Evolutionary conservation across 1,140 invertebrate species (phyloP), one percentile per base, ranked within the genome.

Genomic region (Carcinoscorpius rotundicauda): DNA sequence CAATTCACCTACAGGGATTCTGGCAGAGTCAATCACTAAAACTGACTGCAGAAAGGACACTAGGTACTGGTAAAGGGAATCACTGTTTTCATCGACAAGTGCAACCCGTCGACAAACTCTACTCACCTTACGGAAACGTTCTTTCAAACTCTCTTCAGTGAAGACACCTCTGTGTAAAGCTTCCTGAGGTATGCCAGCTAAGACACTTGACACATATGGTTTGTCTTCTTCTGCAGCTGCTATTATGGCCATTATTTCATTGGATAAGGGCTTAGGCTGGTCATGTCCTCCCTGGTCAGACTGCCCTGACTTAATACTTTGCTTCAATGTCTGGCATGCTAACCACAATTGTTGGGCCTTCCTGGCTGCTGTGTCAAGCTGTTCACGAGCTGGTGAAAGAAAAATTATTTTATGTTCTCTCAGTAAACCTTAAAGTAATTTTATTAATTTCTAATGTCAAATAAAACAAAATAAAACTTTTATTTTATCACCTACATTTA

Each of bases 311-410:
- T 29, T 29, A 29, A 29, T 29, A 29, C 29, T 29, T 29, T 29
- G 29, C 29, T 29, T 29, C 66, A 63, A 59, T 86, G 80, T 84
- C 73, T 95, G 89, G 74, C 90, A 94, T 6, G 93, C 88, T 64
- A 90, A 83, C 95, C 94, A 98, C 68, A 97, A 81, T 52, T 89
- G 83, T 75, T 95, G 91, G 4, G 91, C 86, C 69, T 89, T 84
- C 64, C 86, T 84, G 0, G 87, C 85, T 66, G 84, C 82, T 71
- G 85, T 86, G 71, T 97, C 93, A 50, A 85, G 82, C 48, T 86
- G 84, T 57, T 88, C 84, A 52, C 90, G 84, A 58, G 81, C 90
- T 92, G 74, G 52, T 29, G 29, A 29, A 29, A 29, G 29, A 29
- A 29, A 29, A 29, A 29, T 29, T 29, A 29, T 29, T 29, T 29